These are phyloP conservation scores for Pyrrhia umbra DNA, from an alignment of 2,888 invertebrate genomes.

Conservation along the genomic window DNA sequence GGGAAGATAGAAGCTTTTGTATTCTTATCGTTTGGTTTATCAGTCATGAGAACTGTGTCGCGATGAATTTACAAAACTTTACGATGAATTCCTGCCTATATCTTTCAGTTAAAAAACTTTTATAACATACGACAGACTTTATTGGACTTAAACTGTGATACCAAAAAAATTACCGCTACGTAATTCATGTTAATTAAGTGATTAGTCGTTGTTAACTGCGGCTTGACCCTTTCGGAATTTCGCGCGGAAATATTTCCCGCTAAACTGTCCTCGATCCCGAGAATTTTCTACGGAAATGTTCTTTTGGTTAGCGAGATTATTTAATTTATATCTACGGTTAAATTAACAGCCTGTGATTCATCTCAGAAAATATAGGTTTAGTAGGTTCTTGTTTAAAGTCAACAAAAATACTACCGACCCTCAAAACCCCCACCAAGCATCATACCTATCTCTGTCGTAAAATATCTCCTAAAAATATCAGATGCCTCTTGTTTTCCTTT, in stretches of 20 bases:
- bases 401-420: too few species aligned
- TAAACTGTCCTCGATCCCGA: not conserved
- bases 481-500: too few species aligned
- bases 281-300: not conserved
- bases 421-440: not conserved
- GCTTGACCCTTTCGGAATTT: not conserved
- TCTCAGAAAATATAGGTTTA: too few species aligned
- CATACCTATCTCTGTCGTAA: too few species aligned
- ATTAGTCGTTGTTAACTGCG: not conserved
- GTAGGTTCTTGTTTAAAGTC: too few species aligned
- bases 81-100: not conserved
- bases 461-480: not conserved
- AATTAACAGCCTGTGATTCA: too few species aligned
- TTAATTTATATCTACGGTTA: not conserved
- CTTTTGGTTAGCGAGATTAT: not conserved
- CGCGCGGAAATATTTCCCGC: not conserved
- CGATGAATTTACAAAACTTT: not conserved
- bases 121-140: not conserved
- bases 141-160: not conserved
- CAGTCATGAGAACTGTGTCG: constrained; percentile 26
- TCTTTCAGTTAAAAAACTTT: not conserved
- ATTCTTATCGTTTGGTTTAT: constrained; percentile 49
- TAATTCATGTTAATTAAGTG: too few species aligned
- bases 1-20: constrained; percentile 46
- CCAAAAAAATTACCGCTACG: too few species aligned